Base-by-base conservation (phyloP, 2,888 invertebrate species). In the Achlya flavicornis region DNA sequence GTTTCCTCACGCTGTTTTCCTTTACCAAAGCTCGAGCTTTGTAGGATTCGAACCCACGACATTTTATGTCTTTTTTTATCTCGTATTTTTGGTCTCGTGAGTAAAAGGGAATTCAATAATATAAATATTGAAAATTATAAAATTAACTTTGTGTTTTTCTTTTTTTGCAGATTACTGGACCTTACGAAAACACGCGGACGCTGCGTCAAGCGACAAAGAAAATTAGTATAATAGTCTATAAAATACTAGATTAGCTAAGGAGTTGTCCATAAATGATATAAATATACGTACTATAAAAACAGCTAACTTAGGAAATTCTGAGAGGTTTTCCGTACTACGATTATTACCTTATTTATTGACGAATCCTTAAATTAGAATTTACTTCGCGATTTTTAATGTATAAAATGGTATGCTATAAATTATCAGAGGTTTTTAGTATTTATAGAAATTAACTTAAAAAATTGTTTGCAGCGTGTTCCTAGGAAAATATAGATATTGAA, bases 131-230 rank as follows among this genome's bases (percentile, higher is more conserved):
- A n/a, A 46, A 61, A 38, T 61, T 64, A 59, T 67, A 62, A n/a
- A 62, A 62, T 62, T 48, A 35, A 46, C 11, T 11, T 35, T 62
- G 75, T 76, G 82, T 85, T 71, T 73, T 79, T 79, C 78, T 75
- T 77, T n/a, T 94, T 91, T 66, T 26, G 26, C 94, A 94, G 94
- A 94, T 92, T 94, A 94, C 70, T 94, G 94, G 93, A 93, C 94
- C 19, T 80, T 92, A 68, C 84, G 93, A 76, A 94, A 94, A 81
- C 88, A 90, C 69, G 76, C 90, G 58, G 93, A 94, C 12, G 81
- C 87, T 1, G 83, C 88, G 26, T 85, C 90, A 3, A 93, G 93
- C 70, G 93, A 93, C 78, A 93, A 93, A 82, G 93, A 93, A 81
- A 93, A 93, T 70, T 93, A 89, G 76, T 62, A 64, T 62, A 64